Evolutionary conservation across 2,888 invertebrate genomes (phyloP).

Genomic region (Ecdyonurus torrentis): DNA sequence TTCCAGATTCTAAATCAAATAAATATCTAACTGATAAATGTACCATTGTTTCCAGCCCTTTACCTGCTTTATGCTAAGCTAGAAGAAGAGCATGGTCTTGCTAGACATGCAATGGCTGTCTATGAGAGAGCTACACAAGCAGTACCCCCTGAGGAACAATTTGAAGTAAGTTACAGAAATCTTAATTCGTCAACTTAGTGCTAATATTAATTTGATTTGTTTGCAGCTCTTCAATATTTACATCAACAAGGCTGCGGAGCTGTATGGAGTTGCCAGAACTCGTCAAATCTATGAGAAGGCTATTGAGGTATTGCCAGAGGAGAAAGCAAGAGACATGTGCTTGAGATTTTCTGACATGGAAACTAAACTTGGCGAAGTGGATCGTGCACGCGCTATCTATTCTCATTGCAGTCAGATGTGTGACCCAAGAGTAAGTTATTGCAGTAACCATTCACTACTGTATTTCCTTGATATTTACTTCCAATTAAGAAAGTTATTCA

Average conservation of each 20-base stretch:
- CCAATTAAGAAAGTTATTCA: neutral
- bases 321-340: conserved; percentile 89
- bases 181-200: neutral
- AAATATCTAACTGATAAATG: neutral
- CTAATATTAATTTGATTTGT: conserved; percentile 7
- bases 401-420: conserved; percentile 98
- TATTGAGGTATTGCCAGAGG: conserved; percentile 82
- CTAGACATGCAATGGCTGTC: conserved; percentile 97
- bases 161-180: conserved; percentile 47
- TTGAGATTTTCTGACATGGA: conserved; percentile 95
- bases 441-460: neutral
- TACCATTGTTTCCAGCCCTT: conserved; percentile 33
- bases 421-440: conserved; percentile 72
- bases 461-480: neutral
- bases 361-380: conserved; percentile 94
- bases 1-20: neutral
- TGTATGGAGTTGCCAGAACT: conserved; percentile 93
- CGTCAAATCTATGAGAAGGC: conserved; percentile 96
- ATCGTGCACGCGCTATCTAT: conserved; percentile 91
- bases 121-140: conserved; percentile 90
- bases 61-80: conserved; percentile 93
- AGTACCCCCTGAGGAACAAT: conserved; percentile 85
- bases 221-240: conserved; percentile 89
- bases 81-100: conserved; percentile 96
- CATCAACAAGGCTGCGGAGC: conserved; percentile 93